Evolutionary conservation across 2,888 invertebrate species (phyloP).

Genomic region (Tanytarsus gracilentus): DNA sequence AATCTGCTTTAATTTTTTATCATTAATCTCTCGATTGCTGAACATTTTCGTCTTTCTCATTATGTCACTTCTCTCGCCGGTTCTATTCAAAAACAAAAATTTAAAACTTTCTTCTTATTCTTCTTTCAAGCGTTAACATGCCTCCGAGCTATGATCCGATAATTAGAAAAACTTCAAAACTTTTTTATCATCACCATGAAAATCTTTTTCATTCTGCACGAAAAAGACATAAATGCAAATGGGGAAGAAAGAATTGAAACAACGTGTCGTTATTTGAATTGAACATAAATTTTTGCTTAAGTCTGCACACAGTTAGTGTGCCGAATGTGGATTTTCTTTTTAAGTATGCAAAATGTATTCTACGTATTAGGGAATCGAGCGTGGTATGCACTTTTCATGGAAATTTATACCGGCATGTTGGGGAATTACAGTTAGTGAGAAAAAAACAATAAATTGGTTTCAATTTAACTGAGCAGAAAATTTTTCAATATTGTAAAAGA

Average conservation of each 20-base stretch:
- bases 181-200: background rate
- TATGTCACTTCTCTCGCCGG: background rate
- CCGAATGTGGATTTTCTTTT: background rate
- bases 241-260: constrained; percentile 9
- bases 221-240: background rate
- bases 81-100: background rate
- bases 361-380: background rate
- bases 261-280: constrained; percentile 1
- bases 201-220: background rate
- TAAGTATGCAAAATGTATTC: background rate
- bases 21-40: background rate
- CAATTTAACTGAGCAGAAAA: constrained; percentile 19
- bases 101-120: background rate
- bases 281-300: constrained; percentile 7
- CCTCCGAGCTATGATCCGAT: background rate
- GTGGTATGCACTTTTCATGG: background rate
- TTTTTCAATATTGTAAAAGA: background rate
- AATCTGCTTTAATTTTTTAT: background rate
- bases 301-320: background rate
- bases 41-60: background rate
- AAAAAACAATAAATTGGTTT: constrained; percentile 1
- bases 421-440: background rate
- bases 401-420: background rate
- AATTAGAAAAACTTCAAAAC: background rate
- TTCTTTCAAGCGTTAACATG: background rate